Conservation (phyloP, 2,888 invertebrate genomes). For the Diarsia brunnea region DNA sequence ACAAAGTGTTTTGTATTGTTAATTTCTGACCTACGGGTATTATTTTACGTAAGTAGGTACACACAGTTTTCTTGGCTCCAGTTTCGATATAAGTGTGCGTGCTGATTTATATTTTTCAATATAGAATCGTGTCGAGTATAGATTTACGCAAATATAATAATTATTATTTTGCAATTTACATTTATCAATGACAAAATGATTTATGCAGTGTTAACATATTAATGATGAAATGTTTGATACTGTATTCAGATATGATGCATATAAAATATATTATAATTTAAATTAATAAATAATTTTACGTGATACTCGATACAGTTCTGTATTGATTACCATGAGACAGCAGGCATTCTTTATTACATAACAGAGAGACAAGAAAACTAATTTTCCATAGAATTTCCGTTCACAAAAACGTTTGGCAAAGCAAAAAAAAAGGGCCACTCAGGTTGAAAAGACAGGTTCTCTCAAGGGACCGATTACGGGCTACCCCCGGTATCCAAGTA, state of each 20-base stretch:
- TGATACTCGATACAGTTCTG: not conserved
- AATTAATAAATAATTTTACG: too few relatives aligned
- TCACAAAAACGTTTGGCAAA: conserved; percentile 54
- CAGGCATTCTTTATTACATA: not conserved
- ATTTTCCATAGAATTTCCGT: conserved; percentile 58
- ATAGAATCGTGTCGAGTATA: too few relatives aligned
- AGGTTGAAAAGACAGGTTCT: conserved; percentile 68
- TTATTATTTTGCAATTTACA: too few relatives aligned
- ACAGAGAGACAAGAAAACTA: conserved; percentile 47
- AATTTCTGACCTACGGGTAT: not conserved
- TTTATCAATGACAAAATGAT: too few relatives aligned
- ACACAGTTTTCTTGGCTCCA: too few relatives aligned
- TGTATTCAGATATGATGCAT: too few relatives aligned
- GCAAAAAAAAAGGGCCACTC: conserved; percentile 56
- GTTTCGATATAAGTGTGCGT: too few relatives aligned
- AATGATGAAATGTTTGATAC: too few relatives aligned
- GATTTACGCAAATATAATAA: too few relatives aligned
- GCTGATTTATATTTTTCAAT: too few relatives aligned
- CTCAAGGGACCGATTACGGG: conserved; percentile 73
- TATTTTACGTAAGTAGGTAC: not conserved
- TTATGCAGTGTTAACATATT: too few relatives aligned
- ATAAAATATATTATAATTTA: too few relatives aligned
- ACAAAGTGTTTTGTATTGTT: not conserved
- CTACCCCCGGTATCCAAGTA: conserved; percentile 50
- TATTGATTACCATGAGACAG: not conserved